Base-by-base conservation (phyloP, 2,888 invertebrate species). In the Esperia sulphurella region DNA sequence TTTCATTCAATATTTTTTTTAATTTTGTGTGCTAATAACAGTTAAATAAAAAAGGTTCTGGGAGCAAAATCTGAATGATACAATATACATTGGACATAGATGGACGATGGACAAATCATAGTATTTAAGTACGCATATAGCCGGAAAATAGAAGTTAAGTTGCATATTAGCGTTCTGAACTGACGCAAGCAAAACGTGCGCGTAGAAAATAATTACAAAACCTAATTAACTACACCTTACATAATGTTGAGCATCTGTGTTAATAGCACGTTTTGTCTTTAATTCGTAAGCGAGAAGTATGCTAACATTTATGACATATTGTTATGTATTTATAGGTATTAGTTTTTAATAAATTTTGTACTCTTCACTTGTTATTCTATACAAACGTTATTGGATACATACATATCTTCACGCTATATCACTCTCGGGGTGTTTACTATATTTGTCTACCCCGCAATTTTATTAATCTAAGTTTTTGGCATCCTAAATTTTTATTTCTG, bases 171-270 rank as follows among this genome's bases (percentile, higher is more conserved):
- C 39, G 51, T 49, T 54, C 43, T 45, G 46, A 43, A 49, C 46
- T 69, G 63, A 66, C 57, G 71, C 61, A 73, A 71, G 58, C 49
- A 50, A 21, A 21, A 5, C 5, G 21, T 60, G 52, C 41, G 49
- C 56, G 63, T 42, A 45, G 61, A 61, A 62, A 60, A 71, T 63
- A 61, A 65, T 59, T 73, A 68, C 73, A 73, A 75, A 75, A 79
- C 63, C 61, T 71, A 79, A 80, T 79, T 79, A 79, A 65, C 60
- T 57, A 58, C 55, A 59, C 57, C 62, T 86, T 84, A 79, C 69
- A 73, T 83, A 86, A 86, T 65, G 58, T 58, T 81, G 81, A 77
- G 69, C 83, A 86, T 83, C 80, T 85, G 79, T 86, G 86, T 85
- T 82, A 85, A 83, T 79, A 70, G 73, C 37, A 43, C 45, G 40